Evolutionary conservation across 1,140 invertebrate genomes (phyloP).

Genomic region (Hylyphantes graminicola): DNA sequence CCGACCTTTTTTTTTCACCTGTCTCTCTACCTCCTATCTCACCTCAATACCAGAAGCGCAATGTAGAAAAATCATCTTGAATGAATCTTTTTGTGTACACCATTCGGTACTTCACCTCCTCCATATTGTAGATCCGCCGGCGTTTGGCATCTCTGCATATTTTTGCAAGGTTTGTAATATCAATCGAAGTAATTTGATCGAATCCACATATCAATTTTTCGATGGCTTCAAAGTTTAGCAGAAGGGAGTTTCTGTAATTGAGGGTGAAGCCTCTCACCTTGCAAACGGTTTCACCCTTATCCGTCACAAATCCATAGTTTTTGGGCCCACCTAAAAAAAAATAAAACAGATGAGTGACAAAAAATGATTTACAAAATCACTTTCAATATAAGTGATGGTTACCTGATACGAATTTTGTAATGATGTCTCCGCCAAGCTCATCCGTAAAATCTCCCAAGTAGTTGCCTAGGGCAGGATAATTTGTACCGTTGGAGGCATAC

Average conservation of each 20-base stretch:
- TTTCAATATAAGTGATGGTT: neutral
- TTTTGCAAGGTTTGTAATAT: too few relatives aligned
- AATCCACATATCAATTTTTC: neutral
- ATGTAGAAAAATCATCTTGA: neutral
- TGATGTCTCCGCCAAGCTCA: slow-evolving; percentile 22
- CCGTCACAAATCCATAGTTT: slow-evolving; percentile 28
- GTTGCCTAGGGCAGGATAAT: slow-evolving; percentile 5
- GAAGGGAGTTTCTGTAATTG: neutral
- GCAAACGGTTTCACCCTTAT: neutral
- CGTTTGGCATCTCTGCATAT: neutral
- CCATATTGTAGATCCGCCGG: neutral
- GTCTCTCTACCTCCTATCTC: too few relatives aligned
- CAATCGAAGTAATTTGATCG: neutral
- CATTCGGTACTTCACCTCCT: slow-evolving; percentile 1
- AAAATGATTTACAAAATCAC: neutral
- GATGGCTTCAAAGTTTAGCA: slow-evolving; percentile 5
- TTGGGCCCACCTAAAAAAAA: slow-evolving; percentile 19
- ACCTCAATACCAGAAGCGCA: slow-evolving; percentile 2
- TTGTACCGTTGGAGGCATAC: slow-evolving; percentile 24
- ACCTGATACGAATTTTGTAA: slow-evolving; percentile 10
- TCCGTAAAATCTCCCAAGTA: slow-evolving; percentile 11
- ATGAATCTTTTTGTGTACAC: slow-evolving; percentile 16
- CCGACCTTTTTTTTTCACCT: too few relatives aligned
- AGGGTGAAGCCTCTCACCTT: slow-evolving; percentile 24
- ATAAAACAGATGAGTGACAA: neutral